These are phyloP conservation scores for Atrichornis clamosus DNA, from an alignment of 2,113 vertebrate genomes.

Conservation along the genomic window DNA sequence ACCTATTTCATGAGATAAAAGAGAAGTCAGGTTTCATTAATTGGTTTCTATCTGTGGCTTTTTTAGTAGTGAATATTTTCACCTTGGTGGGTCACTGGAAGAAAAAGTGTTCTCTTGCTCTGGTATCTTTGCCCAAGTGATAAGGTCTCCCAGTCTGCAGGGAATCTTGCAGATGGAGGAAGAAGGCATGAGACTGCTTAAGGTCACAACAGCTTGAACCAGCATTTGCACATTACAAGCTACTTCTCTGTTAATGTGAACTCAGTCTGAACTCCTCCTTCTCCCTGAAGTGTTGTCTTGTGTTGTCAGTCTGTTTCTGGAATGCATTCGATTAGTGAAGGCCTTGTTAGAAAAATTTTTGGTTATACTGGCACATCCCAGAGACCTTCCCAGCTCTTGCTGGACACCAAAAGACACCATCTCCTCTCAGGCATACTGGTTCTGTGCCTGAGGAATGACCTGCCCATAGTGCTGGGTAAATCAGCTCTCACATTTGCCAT, in stretches of 20 bases:
- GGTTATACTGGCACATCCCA: rapidly evolving
- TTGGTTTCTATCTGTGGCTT: neutral
- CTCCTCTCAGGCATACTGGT: neutral
- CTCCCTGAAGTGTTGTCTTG: neutral
- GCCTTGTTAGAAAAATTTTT: neutral
- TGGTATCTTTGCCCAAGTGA: neutral
- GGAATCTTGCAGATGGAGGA: neutral
- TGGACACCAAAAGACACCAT: neutral
- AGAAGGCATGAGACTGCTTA: neutral
- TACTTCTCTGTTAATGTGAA: neutral
- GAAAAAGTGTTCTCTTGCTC: neutral
- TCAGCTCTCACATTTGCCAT: neutral
- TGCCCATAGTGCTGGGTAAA: neutral
- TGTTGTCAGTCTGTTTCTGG: neutral
- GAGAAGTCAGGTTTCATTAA: neutral
- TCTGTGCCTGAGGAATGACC: neutral
- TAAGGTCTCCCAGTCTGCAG: neutral
- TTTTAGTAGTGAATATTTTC: neutral
- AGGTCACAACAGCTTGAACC: neutral
- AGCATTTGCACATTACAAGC: neutral
- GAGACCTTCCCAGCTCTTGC: neutral
- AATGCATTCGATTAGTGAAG: neutral
- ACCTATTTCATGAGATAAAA: neutral
- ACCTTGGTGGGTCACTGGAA: neutral
- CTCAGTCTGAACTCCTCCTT: neutral